Conservation (phyloP, 2,113 vertebrate genomes). For the Hypanus sabinus region DNA sequence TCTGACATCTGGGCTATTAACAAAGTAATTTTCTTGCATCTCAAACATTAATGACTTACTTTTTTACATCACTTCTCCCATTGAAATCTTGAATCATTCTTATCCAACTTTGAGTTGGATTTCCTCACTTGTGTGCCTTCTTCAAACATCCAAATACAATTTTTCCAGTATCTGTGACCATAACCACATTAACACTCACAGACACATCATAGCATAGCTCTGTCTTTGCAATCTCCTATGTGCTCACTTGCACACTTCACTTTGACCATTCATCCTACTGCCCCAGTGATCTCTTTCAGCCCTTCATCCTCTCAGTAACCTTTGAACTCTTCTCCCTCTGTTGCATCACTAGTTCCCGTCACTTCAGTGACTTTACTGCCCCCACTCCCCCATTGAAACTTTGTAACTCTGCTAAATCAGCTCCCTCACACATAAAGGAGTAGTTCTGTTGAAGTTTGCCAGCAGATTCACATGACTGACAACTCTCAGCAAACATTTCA, state of each 20-base stretch:
- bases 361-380: not conserved
- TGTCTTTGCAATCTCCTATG: not conserved
- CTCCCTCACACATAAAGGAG: not conserved
- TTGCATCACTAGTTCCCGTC: not conserved
- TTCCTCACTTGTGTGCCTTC: not conserved
- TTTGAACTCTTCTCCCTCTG: not conserved
- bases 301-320: not conserved
- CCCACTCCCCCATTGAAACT: not conserved
- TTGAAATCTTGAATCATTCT: not conserved
- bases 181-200: not conserved
- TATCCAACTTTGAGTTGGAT: not conserved
- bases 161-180: not conserved
- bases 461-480: too few species aligned
- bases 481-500: too few species aligned
- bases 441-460: too few species aligned
- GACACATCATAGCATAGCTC: not conserved
- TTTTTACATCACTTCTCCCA: not conserved
- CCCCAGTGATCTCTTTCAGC: not conserved
- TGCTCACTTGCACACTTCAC: not conserved
- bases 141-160: not conserved
- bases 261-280: not conserved
- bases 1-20: not conserved
- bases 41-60: not conserved
- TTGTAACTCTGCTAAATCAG: not conserved
- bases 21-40: not conserved